Evolutionary conservation across 2,888 invertebrate species (phyloP).

Genomic region (Metallyticus violacea): DNA sequence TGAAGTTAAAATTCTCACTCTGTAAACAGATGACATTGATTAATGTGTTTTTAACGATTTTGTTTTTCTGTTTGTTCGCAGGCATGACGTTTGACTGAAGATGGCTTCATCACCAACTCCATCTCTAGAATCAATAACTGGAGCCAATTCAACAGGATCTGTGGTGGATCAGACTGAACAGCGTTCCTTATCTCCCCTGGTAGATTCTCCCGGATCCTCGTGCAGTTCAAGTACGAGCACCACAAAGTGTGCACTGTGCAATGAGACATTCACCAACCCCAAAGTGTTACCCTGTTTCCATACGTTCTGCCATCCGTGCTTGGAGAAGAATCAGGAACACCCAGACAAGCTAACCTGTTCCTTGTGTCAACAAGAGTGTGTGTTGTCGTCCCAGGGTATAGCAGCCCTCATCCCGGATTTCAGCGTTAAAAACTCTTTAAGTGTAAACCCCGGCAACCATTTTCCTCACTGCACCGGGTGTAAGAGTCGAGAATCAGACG

Average conservation of each 20-base stretch:
- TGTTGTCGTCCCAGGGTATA: conserved; percentile 54
- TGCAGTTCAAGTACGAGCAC: conserved; percentile 61
- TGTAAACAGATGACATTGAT: neutral
- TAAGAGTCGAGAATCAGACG: conserved; percentile 91
- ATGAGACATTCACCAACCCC: conserved; percentile 70
- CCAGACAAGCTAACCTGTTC: conserved; percentile 71
- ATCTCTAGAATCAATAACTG: conserved; percentile 87
- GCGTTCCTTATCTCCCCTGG: conserved; percentile 57
- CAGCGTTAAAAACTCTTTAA: conserved; percentile 50
- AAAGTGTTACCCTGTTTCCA: conserved; percentile 79
- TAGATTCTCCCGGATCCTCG: conserved; percentile 70
- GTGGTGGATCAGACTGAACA: conserved; percentile 77
- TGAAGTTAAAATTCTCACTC: neutral
- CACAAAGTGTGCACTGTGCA: conserved; percentile 63
- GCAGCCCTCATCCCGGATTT: conserved; percentile 67
- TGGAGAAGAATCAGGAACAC: conserved; percentile 65
- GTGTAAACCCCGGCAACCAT: conserved; percentile 37
- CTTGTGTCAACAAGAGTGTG: conserved; percentile 56
- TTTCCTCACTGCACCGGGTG: conserved; percentile 88
- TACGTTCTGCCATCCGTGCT: conserved; percentile 78
- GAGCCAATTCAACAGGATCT: conserved; percentile 89
- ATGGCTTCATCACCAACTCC: conserved; percentile 86
- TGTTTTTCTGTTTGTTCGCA: conserved; percentile 54
- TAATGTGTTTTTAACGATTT: conserved; percentile 23
- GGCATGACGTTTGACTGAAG: conserved; percentile 87